Evolutionary conservation across 2,113 vertebrate species (phyloP), one percentile per base, ranked within the genome.

Genomic region (Rhipidura dahli): DNA sequence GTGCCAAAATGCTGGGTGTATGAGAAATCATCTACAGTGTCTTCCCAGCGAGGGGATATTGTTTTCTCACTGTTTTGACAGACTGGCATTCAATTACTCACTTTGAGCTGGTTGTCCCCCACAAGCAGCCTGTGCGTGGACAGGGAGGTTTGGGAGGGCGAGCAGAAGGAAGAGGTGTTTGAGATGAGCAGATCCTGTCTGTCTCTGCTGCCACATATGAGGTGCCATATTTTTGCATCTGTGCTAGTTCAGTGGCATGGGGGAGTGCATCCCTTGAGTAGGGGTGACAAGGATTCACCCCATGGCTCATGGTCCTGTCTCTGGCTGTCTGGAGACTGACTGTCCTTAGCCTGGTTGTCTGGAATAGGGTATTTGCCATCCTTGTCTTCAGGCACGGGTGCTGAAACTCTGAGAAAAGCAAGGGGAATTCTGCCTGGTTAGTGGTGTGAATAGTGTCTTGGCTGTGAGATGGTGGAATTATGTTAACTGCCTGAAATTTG

Each of bases 301-400:
- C 0, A 0, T 50, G 45, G 37, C n/a, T 96, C 30, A 6, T 0
- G 0, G 44, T 42, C 31, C 17, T 12, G 1, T 33, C 49, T 47
- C 53, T 68, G 51, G 17, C 66, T 50, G 28, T 15, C 39, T 59
- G 44, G 17, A 51, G 15, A 30, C 53, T 77, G 61, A 7, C 53
- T 61, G 21, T 60, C 28, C 59, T 22, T 22, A 61, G 15, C 16
- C 17, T 3, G 0, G 2, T 13, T 66, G 51, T 4, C 42, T 59
- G 65, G 10, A 1, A 1, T 8, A 59, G 19, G 40, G 33, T 14
- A 56, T 88, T 85, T 88, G 56, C 16, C 13, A 19, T 51, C 20
- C 84, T 78, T 54, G 49, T 75, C 61, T 63, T 78, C 47, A 59
- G 35, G 15, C 9, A 7, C 0, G 1, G 17, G 33, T 2, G 2